phyloP scores from a whole-genome alignment of 2,113 vertebrate genomes.

The Nesospiza acunhae region DNA sequence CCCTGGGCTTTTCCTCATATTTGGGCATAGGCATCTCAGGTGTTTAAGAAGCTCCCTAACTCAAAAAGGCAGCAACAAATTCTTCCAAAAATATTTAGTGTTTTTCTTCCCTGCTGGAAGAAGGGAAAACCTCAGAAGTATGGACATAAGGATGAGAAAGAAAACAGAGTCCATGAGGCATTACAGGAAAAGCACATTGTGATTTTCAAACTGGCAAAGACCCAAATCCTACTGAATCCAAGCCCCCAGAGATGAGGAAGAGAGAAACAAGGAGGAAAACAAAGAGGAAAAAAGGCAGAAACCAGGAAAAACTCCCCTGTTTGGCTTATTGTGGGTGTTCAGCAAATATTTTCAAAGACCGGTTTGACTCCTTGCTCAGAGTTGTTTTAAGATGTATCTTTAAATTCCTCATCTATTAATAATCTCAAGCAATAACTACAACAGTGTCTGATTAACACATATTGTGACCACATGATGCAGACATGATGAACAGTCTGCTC shows the following conservation, averaged over 20 bases:
- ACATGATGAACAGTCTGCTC: not conserved
- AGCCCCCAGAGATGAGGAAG: not conserved
- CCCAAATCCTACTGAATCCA: fast-evolving
- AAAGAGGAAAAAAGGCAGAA: not conserved
- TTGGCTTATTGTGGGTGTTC: not conserved
- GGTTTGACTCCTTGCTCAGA: not conserved
- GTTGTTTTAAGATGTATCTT: not conserved
- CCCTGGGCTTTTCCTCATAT: not conserved
- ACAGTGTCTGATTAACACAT: not conserved
- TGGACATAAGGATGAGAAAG: not conserved
- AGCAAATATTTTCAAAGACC: not conserved
- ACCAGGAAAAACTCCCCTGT: not conserved
- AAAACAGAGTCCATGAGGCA: not conserved
- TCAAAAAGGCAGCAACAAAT: not conserved
- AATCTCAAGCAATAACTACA: not conserved
- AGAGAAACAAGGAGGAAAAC: not conserved
- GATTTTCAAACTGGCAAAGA: not conserved
- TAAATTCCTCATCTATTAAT: slow-evolving; percentile 31
- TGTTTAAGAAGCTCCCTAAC: not conserved
- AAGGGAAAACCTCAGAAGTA: not conserved
- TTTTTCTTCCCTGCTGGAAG: not conserved
- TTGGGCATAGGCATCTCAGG: not conserved
- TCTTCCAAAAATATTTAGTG: not conserved
- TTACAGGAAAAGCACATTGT: not conserved
- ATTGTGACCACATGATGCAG: not conserved